phyloP scores from a whole-genome alignment of 2,888 invertebrate species.

The Diploptera punctata region DNA sequence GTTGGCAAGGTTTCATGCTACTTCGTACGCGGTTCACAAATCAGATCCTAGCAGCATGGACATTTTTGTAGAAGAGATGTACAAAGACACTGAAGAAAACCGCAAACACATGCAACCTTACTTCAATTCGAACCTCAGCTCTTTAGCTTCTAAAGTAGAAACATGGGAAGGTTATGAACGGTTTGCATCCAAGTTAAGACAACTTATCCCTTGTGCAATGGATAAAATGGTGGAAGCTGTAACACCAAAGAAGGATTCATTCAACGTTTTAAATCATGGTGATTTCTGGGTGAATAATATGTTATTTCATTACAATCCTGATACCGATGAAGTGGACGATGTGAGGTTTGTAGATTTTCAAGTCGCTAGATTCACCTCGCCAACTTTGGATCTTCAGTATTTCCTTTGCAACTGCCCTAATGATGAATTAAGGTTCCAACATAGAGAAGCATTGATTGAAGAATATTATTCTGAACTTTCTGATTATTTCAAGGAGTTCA shows the following conservation, averaged over 20 bases:
- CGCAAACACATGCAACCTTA: neutral
- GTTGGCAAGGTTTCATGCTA: slow-evolving; percentile 36
- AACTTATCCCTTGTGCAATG: neutral
- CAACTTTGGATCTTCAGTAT: slow-evolving; percentile 41
- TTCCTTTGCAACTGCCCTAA: slow-evolving; percentile 40
- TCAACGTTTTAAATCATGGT: slow-evolving; percentile 41
- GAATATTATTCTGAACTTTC: slow-evolving; percentile 34
- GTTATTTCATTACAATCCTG: slow-evolving; percentile 29
- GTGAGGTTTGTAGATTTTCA: slow-evolving; percentile 43
- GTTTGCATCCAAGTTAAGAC: slow-evolving; percentile 17
- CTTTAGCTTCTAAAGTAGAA: slow-evolving; percentile 11
- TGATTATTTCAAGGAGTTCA: slow-evolving; percentile 23
- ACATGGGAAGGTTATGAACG: slow-evolving; percentile 32
- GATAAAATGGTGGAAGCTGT: neutral
- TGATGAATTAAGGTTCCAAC: slow-evolving; percentile 26
- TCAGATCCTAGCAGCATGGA: slow-evolving; percentile 28
- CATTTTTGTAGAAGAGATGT: slow-evolving; percentile 22
- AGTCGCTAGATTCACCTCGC: slow-evolving; percentile 38
- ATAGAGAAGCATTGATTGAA: slow-evolving; percentile 37
- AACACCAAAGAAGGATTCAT: slow-evolving; percentile 2
- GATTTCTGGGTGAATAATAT: slow-evolving; percentile 43
- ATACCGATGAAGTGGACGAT: slow-evolving; percentile 6
- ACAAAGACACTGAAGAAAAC: slow-evolving; percentile 14
- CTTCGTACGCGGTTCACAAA: slow-evolving; percentile 28
- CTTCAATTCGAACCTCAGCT: neutral